These are phyloP conservation scores for Oryzias curvinotus DNA, from an alignment of 2,113 vertebrate genomes.

Conservation along the genomic window DNA sequence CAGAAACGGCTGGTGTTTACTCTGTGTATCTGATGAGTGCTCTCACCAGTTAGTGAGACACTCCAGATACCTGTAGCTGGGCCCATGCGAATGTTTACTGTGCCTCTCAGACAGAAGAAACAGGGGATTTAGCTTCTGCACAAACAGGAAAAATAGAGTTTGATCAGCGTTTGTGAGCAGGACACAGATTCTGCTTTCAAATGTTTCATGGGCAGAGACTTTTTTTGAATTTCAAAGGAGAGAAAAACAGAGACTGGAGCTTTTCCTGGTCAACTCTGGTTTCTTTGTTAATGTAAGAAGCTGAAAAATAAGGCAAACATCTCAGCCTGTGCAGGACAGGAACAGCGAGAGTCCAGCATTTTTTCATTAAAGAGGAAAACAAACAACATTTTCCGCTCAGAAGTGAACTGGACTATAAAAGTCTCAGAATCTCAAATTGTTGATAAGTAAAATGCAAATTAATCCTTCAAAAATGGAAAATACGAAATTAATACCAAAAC, in stretches of 20 bases:
- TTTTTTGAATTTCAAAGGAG: too few species aligned
- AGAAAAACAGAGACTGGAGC: too few species aligned
- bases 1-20: constrained; percentile 64
- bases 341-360: neutral
- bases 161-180: constrained; percentile 18
- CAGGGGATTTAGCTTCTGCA: constrained; percentile 50
- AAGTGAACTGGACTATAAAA: too few species aligned
- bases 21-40: constrained; percentile 30
- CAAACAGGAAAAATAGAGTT: constrained; percentile 54
- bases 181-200: neutral
- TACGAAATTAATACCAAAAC: neutral
- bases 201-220: too few species aligned
- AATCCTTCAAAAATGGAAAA: neutral
- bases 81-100: constrained; percentile 58
- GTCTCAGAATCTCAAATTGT: too few species aligned
- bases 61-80: constrained; percentile 62
- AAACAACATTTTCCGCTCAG: too few species aligned
- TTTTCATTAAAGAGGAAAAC: too few species aligned
- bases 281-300: neutral
- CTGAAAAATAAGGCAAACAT: neutral
- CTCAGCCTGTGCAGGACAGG: neutral
- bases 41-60: constrained; percentile 53
- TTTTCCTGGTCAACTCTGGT: neutral
- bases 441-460: too few species aligned
- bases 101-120: constrained; percentile 54